A percentile compares a stretch with the other conserved stretches of the same genome.
Evolutionary conservation across 2,888 invertebrate species (phyloP).

Genomic region (Steromphala cineraria): DNA sequence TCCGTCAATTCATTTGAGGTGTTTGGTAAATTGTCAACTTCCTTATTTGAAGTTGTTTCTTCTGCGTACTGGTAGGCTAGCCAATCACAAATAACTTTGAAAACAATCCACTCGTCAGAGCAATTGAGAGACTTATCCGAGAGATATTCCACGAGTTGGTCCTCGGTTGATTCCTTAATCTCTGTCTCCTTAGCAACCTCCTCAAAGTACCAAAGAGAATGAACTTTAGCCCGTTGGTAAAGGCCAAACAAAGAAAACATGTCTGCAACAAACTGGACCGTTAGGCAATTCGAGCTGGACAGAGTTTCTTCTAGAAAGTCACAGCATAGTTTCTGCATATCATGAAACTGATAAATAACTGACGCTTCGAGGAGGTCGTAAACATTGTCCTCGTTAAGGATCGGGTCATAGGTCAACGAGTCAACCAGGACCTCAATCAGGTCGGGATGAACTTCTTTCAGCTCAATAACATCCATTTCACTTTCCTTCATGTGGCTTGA

Average conservation of each 20-base stretch:
- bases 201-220: slow-evolving; percentile 19
- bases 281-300: slow-evolving; percentile 10
- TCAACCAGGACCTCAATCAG: neutral
- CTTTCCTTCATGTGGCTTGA: neutral
- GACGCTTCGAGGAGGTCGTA: slow-evolving; percentile 8
- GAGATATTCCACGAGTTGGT: neutral
- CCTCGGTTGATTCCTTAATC: neutral
- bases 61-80: neutral
- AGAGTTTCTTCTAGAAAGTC: neutral
- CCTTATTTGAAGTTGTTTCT: neutral
- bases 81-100: neutral
- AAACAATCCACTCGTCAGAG: neutral
- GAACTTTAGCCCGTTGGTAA: neutral
- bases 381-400: slow-evolving; percentile 4
- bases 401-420: neutral
- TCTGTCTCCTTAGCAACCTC: neutral
- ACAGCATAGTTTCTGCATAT: neutral
- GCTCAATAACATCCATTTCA: neutral
- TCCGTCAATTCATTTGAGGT: neutral
- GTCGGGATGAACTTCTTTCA: neutral
- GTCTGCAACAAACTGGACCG: neutral
- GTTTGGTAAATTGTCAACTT: neutral
- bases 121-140: slow-evolving; percentile 14
- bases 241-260: slow-evolving; percentile 8
- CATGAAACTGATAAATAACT: neutral